phyloP scores from a whole-genome alignment of 2,797 vertebrate species.

The Limnodromus scolopaceus region DNA sequence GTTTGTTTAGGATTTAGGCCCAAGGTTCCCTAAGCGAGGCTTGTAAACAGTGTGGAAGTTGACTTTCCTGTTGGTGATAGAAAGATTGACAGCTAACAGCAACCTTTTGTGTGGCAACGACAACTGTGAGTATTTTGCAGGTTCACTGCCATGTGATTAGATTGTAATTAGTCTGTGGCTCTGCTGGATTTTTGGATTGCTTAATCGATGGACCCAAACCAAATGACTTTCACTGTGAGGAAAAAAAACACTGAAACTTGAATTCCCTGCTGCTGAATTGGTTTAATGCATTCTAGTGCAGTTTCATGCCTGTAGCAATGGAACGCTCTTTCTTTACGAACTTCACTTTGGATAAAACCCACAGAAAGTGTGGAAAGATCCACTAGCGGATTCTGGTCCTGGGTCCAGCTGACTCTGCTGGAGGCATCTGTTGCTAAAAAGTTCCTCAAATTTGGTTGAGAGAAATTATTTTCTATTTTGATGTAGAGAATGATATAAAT shows the following conservation, averaged over 20 bases:
- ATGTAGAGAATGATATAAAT: background rate
- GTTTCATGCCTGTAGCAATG: background rate
- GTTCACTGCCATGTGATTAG: background rate
- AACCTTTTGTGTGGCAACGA: constrained; percentile 28
- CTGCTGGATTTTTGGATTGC: background rate
- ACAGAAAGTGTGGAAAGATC: background rate
- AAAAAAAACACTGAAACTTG: background rate
- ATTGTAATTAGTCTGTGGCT: constrained; percentile 23
- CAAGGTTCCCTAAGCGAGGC: constrained; percentile 59
- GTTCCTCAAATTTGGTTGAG: background rate
- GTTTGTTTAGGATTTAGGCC: constrained; percentile 69
- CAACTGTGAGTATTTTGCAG: constrained; percentile 50
- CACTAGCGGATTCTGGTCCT: background rate
- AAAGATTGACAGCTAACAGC: constrained; percentile 70
- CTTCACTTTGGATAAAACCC: background rate
- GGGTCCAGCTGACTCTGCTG: background rate
- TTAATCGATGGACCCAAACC: background rate
- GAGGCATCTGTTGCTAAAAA: background rate
- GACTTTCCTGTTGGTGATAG: constrained; percentile 74
- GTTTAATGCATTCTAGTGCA: background rate
- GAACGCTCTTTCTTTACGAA: background rate
- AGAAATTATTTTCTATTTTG: background rate
- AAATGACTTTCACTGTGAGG: background rate
- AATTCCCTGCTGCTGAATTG: background rate
- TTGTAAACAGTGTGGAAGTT: constrained; percentile 70